Evolutionary conservation across 2,888 invertebrate species (phyloP).

Genomic region (Tuberolachnus salignus): DNA sequence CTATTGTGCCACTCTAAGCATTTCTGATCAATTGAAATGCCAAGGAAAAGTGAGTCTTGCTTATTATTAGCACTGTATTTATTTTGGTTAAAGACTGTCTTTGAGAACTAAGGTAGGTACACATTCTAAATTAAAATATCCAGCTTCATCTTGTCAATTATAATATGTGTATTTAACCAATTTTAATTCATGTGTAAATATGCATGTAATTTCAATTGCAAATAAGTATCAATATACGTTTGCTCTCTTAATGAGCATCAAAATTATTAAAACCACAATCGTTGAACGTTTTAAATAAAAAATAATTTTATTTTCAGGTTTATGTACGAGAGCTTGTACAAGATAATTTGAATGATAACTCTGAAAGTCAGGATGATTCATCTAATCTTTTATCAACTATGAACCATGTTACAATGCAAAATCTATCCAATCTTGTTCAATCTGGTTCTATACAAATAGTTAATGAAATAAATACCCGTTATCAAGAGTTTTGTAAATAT

Average conservation of each 20-base stretch:
- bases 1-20: conserved; percentile 69
- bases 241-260: no score
- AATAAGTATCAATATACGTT: no score
- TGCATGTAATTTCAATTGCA: no score
- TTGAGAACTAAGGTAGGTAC: neutral
- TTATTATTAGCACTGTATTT: conserved; percentile 7
- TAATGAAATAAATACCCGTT: conserved; percentile 48
- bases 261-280: no score
- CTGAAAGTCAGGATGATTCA: neutral
- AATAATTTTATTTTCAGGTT: conserved; percentile 22
- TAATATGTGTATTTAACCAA: no score
- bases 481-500: conserved; percentile 62
- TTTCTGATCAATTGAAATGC: conserved; percentile 63
- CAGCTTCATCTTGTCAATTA: no score
- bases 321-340: conserved; percentile 37
- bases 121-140: neutral
- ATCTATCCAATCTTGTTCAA: conserved; percentile 60
- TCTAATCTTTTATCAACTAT: conserved; percentile 25
- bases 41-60: conserved; percentile 35
- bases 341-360: neutral
- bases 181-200: no score
- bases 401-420: conserved; percentile 59
- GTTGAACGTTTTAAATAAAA: neutral
- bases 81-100: conserved; percentile 8
- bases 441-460: conserved; percentile 64